Evolutionary conservation across 2,113 vertebrate species (phyloP), one percentile per base, ranked within the genome.

Genomic region (Lepisosteus osseus): DNA sequence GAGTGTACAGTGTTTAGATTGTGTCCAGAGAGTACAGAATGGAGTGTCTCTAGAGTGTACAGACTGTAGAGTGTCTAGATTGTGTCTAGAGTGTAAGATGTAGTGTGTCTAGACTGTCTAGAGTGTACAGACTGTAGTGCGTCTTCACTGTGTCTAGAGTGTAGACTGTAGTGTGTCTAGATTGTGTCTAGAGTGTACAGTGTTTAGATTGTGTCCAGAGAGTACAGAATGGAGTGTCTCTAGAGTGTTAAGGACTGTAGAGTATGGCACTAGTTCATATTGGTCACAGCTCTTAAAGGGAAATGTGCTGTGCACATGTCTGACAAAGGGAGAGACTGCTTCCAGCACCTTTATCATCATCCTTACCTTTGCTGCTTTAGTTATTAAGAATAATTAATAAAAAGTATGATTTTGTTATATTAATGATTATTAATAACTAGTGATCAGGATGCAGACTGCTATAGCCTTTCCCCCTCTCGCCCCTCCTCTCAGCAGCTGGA

Each of bases 401-500:
- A 29, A 29, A 29, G 29, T 29, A 29, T 29, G 29, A 29, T 1
- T 29, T 29, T 29, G 1, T 29, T 29, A 29, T 29, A 29, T 29
- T 29, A 29, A 29, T 29, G 29, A 29, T 29, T 29, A 29, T 29
- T 29, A 29, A 29, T 29, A 29, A 29, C 29, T 29, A 29, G 29
- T 29, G 29, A 29, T 29, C 29, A 29, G 29, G 29, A 29, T 29
- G 29, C 29, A 29, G 29, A 29, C 47, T 51, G 9, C 47, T 51
- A 51, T 6, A 9, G 47, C 47, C 9, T 9, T 9, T 9, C 11
- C n/a, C 79, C 55, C 75, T 72, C 72, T 65, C 65, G 54, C 63
- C 61, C 4, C 55, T 69, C 74, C 79, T 80, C 70, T 91, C 92
- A 98, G 89, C 95, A 97, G 92, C 94, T 96, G 79, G 95, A 94